Percentiles rank a stretch among this genome's conserved stretches.
These are phyloP conservation scores for Pipa parva DNA, from an alignment of 2,113 vertebrate species.

Conservation along the genomic window DNA sequence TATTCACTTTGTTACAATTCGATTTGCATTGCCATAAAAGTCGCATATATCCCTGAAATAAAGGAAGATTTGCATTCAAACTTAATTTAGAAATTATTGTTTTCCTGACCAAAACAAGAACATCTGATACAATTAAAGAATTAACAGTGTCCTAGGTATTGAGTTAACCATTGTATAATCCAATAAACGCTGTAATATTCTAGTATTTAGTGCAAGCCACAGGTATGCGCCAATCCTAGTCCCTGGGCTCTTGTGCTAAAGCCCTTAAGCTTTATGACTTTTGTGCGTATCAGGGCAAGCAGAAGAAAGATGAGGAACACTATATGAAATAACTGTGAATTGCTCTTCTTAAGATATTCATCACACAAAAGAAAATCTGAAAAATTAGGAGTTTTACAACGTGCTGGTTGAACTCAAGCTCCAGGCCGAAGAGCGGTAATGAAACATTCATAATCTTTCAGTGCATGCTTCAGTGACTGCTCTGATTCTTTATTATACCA, in stretches of 20 bases:
- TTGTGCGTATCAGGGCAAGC: slow-evolving; percentile 12
- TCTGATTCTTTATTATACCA: slow-evolving; percentile 70
- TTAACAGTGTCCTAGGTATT: too few relatives aligned
- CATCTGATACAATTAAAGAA: too few relatives aligned
- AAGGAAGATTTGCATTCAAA: too few relatives aligned
- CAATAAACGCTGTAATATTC: background rate
- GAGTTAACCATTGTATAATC: too few relatives aligned
- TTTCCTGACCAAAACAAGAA: too few relatives aligned
- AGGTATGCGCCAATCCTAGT: background rate
- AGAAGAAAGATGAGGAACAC: slow-evolving; percentile 22
- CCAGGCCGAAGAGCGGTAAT: slow-evolving; percentile 69
- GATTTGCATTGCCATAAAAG: too few relatives aligned
- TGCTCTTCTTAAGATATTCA: slow-evolving; percentile 32
- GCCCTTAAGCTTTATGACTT: too few relatives aligned
- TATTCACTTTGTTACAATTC: too few relatives aligned
- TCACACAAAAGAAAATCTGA: slow-evolving; percentile 44
- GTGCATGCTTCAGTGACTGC: slow-evolving; percentile 67
- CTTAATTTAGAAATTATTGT: too few relatives aligned
- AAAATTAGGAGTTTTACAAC: slow-evolving; percentile 74
- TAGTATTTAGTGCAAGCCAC: background rate
- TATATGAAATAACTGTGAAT: slow-evolving; percentile 16
- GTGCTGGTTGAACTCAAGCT: slow-evolving; percentile 49
- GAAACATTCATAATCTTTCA: slow-evolving; percentile 78
- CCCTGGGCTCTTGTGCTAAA: background rate
- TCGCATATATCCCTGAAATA: too few relatives aligned